Base-by-base conservation (phyloP, 2,888 invertebrate genomes). In the Mongoloraphidia duomilia region DNA sequence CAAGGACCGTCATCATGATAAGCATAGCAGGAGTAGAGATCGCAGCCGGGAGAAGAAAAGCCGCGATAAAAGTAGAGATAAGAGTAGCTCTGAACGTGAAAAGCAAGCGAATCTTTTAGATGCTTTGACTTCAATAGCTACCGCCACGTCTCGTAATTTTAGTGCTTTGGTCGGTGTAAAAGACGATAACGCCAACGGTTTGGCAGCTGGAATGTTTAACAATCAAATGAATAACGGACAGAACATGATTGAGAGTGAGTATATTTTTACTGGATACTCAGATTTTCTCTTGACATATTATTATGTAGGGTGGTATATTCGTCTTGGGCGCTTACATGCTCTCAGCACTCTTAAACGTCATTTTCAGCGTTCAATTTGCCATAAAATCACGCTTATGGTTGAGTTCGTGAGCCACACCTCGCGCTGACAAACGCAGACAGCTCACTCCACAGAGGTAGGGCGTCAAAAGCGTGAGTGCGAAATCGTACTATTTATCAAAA, bases 111-210 rank as follows among this genome's bases (percentile, higher is more conserved):
- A 42, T 11, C 72, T 70, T 40, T 72, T 72, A 49, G 74, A 56
- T 67, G 77, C 60, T 59, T 69, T 67, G 56, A 70, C 61, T 55
- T 74, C 61, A 9, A 64, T 62, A 55, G 72, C 60, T 53, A 64
- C 62, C 55, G 72, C 60, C 53, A 72, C 63, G 59, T 74, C 56
- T 61, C 73, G 69, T 70, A 65, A 70, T 73, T 68, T 70, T 72
- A 79, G 70, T 59, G 64, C 61, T 54, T 61, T 61, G 60, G 66
- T 67, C 49, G 53, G 58, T 43, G 64, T 62, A 51, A 61, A 61
- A 50, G 62, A 62, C 10, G 65, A 65, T 37, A 55, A 60, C 9
- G 60, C 36, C 33, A 47, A 47, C 34, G 43, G 48, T 9, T 43
- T 43, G 11, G 13, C n/a, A 26, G 13, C 10, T 34, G 39, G 42